Conservation (phyloP, 2,113 vertebrate genomes). For the Cygnus atratus region DNA sequence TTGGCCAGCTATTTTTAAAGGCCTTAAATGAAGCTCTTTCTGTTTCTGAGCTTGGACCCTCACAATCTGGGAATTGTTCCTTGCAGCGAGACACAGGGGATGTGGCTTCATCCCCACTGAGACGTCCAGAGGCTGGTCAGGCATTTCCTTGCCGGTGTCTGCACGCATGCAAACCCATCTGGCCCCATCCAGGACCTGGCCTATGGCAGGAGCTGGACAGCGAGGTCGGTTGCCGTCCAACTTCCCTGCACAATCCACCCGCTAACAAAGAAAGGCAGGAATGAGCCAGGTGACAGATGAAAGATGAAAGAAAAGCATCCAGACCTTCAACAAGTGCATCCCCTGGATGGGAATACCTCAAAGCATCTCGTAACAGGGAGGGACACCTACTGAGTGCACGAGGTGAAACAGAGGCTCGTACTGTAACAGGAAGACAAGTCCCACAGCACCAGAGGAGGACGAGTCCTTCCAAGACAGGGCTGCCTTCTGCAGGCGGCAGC, state of each 20-base stretch:
- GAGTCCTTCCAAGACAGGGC: not conserved
- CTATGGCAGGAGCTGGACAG: rapidly evolving
- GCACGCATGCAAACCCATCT: not conserved
- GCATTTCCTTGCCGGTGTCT: not conserved
- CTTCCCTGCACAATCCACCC: not conserved
- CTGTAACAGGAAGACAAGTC: not conserved
- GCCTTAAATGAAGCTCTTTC: slow-evolving; percentile 59
- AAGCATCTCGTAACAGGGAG: not conserved
- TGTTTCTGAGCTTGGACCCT: slow-evolving; percentile 29
- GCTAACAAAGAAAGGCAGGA: not conserved
- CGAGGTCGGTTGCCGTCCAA: not conserved
- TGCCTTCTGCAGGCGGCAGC: not conserved
- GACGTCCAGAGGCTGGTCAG: slow-evolving; percentile 1
- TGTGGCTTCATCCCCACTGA: slow-evolving; percentile 49
- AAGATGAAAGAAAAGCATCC: not conserved
- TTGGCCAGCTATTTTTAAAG: slow-evolving; percentile 52
- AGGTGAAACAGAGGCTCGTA: not conserved
- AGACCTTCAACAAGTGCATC: not conserved
- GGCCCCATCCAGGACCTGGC: not conserved
- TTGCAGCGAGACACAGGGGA: not conserved
- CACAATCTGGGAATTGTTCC: slow-evolving; percentile 69
- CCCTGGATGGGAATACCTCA: not conserved
- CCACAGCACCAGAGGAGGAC: not conserved
- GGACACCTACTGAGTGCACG: not conserved
- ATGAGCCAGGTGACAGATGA: not conserved